Evolutionary conservation across 2,113 vertebrate genomes (phyloP).

Genomic region (Tragelaphus scriptus): DNA sequence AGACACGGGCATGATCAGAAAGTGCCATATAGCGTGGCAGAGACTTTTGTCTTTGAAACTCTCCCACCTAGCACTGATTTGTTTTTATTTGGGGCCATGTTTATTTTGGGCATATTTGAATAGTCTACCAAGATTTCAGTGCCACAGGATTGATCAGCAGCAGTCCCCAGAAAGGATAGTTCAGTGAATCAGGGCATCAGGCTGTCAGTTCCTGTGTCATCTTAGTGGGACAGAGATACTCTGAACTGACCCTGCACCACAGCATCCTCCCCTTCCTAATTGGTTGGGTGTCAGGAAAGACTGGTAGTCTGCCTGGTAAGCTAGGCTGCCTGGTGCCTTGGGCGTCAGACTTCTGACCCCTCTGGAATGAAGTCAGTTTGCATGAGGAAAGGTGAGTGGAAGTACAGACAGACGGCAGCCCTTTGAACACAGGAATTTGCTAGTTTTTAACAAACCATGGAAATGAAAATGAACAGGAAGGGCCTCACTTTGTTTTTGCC

Average conservation of each 20-base stretch:
- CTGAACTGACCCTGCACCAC: neutral
- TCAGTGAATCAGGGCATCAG: neutral
- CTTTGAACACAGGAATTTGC: neutral
- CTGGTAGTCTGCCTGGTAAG: neutral
- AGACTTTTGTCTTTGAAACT: neutral
- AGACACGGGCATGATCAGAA: neutral
- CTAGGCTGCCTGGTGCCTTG: neutral
- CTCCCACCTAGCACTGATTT: neutral
- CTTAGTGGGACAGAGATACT: neutral
- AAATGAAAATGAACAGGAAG: neutral
- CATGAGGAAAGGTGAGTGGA: neutral
- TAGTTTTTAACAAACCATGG: neutral
- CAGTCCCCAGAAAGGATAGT: neutral
- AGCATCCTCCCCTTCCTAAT: constrained; percentile 31
- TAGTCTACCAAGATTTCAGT: neutral
- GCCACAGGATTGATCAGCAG: neutral
- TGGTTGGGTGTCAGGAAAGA: neutral
- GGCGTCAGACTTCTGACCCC: neutral
- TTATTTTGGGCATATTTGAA: neutral
- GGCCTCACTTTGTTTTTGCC: neutral
- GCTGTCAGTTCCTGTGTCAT: constrained; percentile 28
- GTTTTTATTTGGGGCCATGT: neutral
- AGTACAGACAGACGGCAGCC: neutral
- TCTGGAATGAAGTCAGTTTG: neutral
- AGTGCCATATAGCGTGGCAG: neutral